These are phyloP conservation scores for Macropus fuliginosus DNA, from an alignment of 2,797 vertebrate genomes.

Conservation along the genomic window DNA sequence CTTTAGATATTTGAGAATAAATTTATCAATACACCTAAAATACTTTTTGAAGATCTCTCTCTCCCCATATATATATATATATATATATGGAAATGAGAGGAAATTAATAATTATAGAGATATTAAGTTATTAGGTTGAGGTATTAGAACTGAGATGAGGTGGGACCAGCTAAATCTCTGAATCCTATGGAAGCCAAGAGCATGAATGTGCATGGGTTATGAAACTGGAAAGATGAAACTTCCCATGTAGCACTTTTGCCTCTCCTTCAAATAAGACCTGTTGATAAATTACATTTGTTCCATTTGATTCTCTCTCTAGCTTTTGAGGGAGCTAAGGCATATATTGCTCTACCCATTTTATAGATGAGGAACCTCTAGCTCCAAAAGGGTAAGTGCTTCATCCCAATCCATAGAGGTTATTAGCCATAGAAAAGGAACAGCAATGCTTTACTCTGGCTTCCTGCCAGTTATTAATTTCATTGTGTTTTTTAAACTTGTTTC, in stretches of 20 bases:
- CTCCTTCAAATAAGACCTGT: not conserved
- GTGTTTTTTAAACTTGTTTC: not conserved
- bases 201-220: not conserved
- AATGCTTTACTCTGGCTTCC: not conserved
- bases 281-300: not conserved
- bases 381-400: too few relatives aligned
- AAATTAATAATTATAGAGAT: not conserved
- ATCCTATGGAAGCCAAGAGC: not conserved
- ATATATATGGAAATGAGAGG: not conserved
- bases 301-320: not conserved
- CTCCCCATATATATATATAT: too few relatives aligned
- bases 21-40: not conserved
- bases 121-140: not conserved
- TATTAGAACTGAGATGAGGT: not conserved
- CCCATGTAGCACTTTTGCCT: not conserved
- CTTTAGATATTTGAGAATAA: not conserved
- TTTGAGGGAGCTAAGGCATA: not conserved
- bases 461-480: not conserved
- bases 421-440: not conserved
- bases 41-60: not conserved
- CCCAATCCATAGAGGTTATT: not conserved
- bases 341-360: not conserved
- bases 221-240: not conserved
- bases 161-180: not conserved
- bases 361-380: not conserved